Evolutionary conservation across 2,888 invertebrate species (phyloP), one percentile per base, ranked within the genome.

Genomic region (Tortrix viridana): DNA sequence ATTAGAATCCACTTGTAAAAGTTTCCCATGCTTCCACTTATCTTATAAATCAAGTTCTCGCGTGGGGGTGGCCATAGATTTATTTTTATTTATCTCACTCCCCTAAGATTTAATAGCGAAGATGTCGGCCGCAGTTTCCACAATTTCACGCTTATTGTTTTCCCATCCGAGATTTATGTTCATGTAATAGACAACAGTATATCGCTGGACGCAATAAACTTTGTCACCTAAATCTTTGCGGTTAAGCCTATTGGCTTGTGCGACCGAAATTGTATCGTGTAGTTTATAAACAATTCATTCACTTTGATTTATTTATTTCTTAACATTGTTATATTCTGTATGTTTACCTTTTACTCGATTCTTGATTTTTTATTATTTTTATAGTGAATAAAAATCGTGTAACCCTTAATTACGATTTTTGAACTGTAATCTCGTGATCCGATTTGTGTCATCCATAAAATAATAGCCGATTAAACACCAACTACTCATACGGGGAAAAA

Each of bases 81-180:
- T 91, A 91, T 91, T 91, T 91, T 91, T 91, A 92, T 91, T 90
- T 92, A 91, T 90, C 84, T 89, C 89, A 84, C 89, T 85, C 88
- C 91, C 90, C 89, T 77, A 89, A 91, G 90, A 91, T 89, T 89
- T 91, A 91, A 88, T 87, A 82, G 85, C 86, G 73, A 82, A 89
- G 85, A 88, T 85, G 86, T 85, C 88, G 84, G 74, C 81, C 86
- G 74, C 89, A 89, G 89, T 91, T 92, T 92, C 91, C 92, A 92
- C 92, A 91, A 92, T 92, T 92, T 92, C 92, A 91, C 92, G 92
- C 92, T 90, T 91, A 92, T 92, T 92, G 92, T 92, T 92, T 92
- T 91, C 91, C 91, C 91, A 91, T 92, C 92, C 89, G 81, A 89
- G 92, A 92, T 92, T 92, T 92, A 92, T 85, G 86, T 77, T 72